Evolutionary conservation across 1,140 invertebrate genomes (phyloP), one percentile per base, ranked within the genome.

Genomic region (Theocolax elegans): DNA sequence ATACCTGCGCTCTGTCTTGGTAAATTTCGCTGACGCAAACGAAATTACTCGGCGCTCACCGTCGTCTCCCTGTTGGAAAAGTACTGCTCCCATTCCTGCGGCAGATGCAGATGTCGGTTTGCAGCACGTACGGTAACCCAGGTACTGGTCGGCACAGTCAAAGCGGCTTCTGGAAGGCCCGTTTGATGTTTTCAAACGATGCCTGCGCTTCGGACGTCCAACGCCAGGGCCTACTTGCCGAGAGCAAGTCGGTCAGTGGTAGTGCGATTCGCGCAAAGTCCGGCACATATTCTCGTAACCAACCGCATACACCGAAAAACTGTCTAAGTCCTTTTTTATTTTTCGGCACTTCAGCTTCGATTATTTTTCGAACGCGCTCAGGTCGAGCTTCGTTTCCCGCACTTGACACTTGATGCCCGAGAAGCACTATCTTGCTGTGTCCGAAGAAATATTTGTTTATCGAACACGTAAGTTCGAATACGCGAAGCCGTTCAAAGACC

Each of bases 51-150:
- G 9, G 4, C 49, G 31, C n/a, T 44, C n/a, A 4, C 21, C 21
- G 1, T 60, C 13, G 0, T 63, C 12, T 7, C 3, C 3, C 0
- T 31, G 23, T 49, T 77, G 75, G 29, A 60, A 74, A 7, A 77
- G 25, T 1, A 76, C 74, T 0, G 75, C 75, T 0, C 73, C 73
- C 67, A 77, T 73, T 0, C 68, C 74, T 4, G 25, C 3, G 3
- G 49, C 65, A 21, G 54, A 62, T 9, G 73, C 70, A n/a, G n/a
- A n/a, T n/a, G 25, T 75, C 74, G 1, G 74, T 76, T 51, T 75
- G 76, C 15, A 76, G 7, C 1, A 67, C 13, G 65, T 3, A 54
- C 8, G 23, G 51, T 12, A 4, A 2, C 1, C 7, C 1, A 13
- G 23, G 25, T 2, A 2, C 15, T n/a, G 29, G 51, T 9, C 51